These are phyloP conservation scores for Phragmatobia fuliginosa DNA, from an alignment of 2,888 invertebrate genomes.

Conservation along the genomic window DNA sequence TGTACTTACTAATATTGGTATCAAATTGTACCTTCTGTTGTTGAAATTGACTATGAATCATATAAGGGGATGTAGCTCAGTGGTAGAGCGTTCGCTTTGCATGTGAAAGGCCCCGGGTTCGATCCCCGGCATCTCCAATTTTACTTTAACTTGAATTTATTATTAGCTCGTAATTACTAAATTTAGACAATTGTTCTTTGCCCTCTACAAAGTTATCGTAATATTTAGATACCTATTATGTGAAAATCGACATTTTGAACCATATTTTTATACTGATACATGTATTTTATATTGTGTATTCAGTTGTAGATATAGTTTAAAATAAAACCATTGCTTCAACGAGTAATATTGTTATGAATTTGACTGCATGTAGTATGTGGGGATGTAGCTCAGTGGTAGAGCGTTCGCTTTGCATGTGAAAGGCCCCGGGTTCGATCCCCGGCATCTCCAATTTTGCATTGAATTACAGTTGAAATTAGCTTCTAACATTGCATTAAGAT, in stretches of 20 bases:
- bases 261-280: too few relatives aligned
- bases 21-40: too few relatives aligned
- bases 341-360: not conserved
- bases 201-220: too few relatives aligned
- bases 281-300: not conserved
- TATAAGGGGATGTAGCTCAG: constrained; percentile 92
- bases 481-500: too few relatives aligned
- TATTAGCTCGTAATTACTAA: too few relatives aligned
- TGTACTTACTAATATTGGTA: too few relatives aligned
- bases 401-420: constrained; percentile 99
- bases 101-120: constrained; percentile 99
- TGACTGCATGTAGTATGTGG: not conserved
- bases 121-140: constrained; percentile 96
- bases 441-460: constrained; percentile 90
- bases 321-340: not conserved
- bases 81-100: constrained; percentile 99
- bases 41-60: too few relatives aligned
- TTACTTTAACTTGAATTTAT: too few relatives aligned
- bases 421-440: constrained; percentile 99
- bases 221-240: too few relatives aligned
- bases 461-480: not conserved
- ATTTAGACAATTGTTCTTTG: too few relatives aligned
- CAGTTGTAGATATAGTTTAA: not conserved
- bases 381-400: constrained; percentile 97
- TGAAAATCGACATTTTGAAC: too few relatives aligned